A percentile compares a stretch with the other conserved stretches of the same genome.
Evolutionary conservation across 1,140 invertebrate species (phyloP).

Genomic region (Pseudomyrmex pallidus): DNA sequence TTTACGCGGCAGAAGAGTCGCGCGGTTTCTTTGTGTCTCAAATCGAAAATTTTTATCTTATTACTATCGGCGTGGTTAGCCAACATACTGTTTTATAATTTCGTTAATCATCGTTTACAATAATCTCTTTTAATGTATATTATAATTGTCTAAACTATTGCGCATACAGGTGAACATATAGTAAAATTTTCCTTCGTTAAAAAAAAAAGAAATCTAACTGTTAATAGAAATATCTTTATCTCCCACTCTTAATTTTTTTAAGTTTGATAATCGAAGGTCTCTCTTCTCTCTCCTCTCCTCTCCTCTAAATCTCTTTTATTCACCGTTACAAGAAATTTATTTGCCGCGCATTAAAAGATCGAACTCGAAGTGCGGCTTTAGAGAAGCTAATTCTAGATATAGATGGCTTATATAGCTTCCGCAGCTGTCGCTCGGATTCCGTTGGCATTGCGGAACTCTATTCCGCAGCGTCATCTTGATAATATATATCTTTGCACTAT

Average conservation of each 20-base stretch:
- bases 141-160: not conserved
- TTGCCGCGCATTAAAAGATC: slow-evolving; percentile 16
- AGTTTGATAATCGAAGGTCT: too few species aligned
- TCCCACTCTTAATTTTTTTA: too few species aligned
- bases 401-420: slow-evolving; percentile 45
- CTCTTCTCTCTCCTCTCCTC: too few species aligned
- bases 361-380: slow-evolving; percentile 29
- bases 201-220: too few species aligned
- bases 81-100: not conserved
- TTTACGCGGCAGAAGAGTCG: slow-evolving; percentile 61
- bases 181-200: not conserved
- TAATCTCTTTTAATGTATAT: not conserved
- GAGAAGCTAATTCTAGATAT: slow-evolving; percentile 42
- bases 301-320: slow-evolving; percentile 1
- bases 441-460: slow-evolving; percentile 23
- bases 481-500: not conserved
- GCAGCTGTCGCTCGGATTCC: slow-evolving; percentile 50
- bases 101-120: not conserved
- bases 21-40: slow-evolving; percentile 3
- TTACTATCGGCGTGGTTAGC: too few species aligned
- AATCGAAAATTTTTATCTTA: not conserved
- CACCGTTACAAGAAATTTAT: not conserved
- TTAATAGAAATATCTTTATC: too few species aligned
- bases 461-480: slow-evolving; percentile 49
- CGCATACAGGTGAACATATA: not conserved